A percentile compares a stretch with the other conserved stretches of the same genome.
Evolutionary conservation across 2,888 invertebrate species (phyloP).

Genomic region (Ptychoptera contaminata): DNA sequence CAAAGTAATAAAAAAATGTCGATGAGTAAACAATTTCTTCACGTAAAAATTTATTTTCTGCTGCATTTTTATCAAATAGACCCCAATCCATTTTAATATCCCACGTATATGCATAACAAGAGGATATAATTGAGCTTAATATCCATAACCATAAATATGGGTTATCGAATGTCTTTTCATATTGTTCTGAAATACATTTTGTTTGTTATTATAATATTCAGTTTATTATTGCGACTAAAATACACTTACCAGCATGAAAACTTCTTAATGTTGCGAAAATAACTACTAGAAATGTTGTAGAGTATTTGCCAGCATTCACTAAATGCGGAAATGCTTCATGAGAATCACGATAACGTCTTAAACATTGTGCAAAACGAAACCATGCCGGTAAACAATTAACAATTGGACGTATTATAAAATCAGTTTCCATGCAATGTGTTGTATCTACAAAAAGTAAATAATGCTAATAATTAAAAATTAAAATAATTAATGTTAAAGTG

Average conservation of each 20-base stretch:
- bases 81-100: slow-evolving; percentile 99
- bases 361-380: slow-evolving; percentile 94
- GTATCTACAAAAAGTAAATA: slow-evolving; percentile 29
- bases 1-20: slow-evolving; percentile 76
- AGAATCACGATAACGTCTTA: slow-evolving; percentile 88
- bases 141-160: slow-evolving; percentile 87
- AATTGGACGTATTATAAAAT: slow-evolving; percentile 61
- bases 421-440: slow-evolving; percentile 52
- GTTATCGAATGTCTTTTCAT: slow-evolving; percentile 49
- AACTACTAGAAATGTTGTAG: slow-evolving; percentile 91
- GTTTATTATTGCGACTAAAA: not conserved
- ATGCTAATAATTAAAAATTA: slow-evolving; percentile 1
- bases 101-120: slow-evolving; percentile 93
- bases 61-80: slow-evolving; percentile 76
- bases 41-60: slow-evolving; percentile 78
- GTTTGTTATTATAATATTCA: not conserved
- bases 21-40: slow-evolving; percentile 93
- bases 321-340: slow-evolving; percentile 89
- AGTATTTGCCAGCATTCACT: slow-evolving; percentile 96
- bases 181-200: slow-evolving; percentile 32
- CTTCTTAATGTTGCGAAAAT: slow-evolving; percentile 61
- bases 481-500: not conserved
- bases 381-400: slow-evolving; percentile 91
- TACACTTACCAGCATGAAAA: slow-evolving; percentile 40
- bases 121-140: slow-evolving; percentile 65